Conservation (phyloP, 2,888 invertebrate species). For the Eupithecia vulgata region DNA sequence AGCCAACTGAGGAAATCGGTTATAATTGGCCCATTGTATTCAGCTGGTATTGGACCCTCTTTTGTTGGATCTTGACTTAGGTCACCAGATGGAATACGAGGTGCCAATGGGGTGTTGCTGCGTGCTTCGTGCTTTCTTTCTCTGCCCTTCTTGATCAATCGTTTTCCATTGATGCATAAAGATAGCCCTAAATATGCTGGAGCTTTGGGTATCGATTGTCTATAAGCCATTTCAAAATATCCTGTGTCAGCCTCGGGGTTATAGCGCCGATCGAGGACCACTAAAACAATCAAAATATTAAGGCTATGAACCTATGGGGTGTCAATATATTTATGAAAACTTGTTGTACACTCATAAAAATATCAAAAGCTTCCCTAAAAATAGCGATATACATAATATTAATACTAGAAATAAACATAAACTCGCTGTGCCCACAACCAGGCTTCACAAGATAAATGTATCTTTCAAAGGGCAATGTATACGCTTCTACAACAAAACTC, state of each 20-base stretch:
- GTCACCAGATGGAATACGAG: constrained; percentile 64
- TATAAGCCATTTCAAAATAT: constrained; percentile 91
- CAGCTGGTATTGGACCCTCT: constrained; percentile 71
- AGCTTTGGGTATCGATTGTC: constrained; percentile 89
- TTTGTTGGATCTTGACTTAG: constrained; percentile 44
- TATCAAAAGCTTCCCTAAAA: no score
- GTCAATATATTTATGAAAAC: no score
- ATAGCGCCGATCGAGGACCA: constrained; percentile 89
- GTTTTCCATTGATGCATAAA: constrained; percentile 87
- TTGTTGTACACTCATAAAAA: no score
- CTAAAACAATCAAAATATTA: constrained; percentile 70
- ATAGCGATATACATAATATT: no score
- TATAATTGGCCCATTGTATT: constrained; percentile 87
- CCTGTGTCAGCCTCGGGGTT: constrained; percentile 91
- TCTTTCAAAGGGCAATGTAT: no score
- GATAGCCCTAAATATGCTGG: constrained; percentile 92
- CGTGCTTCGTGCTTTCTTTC: constrained; percentile 72
- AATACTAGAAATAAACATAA: no score
- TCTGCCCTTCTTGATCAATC: constrained; percentile 79
- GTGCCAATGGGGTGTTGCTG: constrained; percentile 59
- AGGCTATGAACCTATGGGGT: background rate
- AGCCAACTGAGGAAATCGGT: constrained; percentile 88
- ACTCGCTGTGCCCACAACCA: no score
- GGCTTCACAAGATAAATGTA: no score
- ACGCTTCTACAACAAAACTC: no score